Evolutionary conservation across 2,888 invertebrate genomes (phyloP).

Genomic region (Phyllotreta striolata): DNA sequence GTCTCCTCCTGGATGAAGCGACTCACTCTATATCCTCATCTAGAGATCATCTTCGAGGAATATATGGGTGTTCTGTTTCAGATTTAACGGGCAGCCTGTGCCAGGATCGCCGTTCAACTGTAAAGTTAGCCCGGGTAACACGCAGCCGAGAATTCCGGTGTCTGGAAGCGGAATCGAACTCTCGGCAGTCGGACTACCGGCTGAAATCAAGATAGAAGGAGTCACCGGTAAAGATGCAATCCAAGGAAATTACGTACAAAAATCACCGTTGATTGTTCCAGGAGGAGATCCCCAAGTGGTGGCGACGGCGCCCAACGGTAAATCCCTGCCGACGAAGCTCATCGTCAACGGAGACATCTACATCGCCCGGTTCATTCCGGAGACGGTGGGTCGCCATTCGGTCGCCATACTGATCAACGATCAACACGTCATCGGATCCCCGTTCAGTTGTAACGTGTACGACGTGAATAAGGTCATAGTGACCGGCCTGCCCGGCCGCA

Average conservation of each 20-base stretch:
- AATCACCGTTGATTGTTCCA: slow-evolving; percentile 45
- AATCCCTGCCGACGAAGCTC: slow-evolving; percentile 77
- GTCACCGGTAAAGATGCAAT: slow-evolving; percentile 58
- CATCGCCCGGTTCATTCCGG: slow-evolving; percentile 82
- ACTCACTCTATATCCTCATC: no score
- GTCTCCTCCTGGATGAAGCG: not conserved
- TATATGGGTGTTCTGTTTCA: slow-evolving; percentile 45
- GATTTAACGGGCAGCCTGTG: slow-evolving; percentile 78
- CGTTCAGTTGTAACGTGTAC: slow-evolving; percentile 93
- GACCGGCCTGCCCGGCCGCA: slow-evolving; percentile 66
- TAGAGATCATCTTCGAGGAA: no score
- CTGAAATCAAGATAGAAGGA: slow-evolving; percentile 68
- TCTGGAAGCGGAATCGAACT: slow-evolving; percentile 74
- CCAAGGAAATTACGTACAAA: slow-evolving; percentile 4
- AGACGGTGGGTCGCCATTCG: slow-evolving; percentile 86
- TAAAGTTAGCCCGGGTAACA: slow-evolving; percentile 72
- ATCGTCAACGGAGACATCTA: slow-evolving; percentile 73
- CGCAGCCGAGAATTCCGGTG: slow-evolving; percentile 69
- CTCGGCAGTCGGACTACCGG: slow-evolving; percentile 72
- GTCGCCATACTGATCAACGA: slow-evolving; percentile 84
- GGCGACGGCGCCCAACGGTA: slow-evolving; percentile 85
- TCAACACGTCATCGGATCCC: slow-evolving; percentile 88
- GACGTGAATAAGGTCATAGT: slow-evolving; percentile 85
- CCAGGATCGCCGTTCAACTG: slow-evolving; percentile 96
- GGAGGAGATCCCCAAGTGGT: slow-evolving; percentile 74